Percentiles rank a stretch among this genome's conserved stretches.
Evolutionary conservation across 92 coral and sea anemone genomes (phyloP).

Genomic region (Virgularia gustaviana): DNA sequence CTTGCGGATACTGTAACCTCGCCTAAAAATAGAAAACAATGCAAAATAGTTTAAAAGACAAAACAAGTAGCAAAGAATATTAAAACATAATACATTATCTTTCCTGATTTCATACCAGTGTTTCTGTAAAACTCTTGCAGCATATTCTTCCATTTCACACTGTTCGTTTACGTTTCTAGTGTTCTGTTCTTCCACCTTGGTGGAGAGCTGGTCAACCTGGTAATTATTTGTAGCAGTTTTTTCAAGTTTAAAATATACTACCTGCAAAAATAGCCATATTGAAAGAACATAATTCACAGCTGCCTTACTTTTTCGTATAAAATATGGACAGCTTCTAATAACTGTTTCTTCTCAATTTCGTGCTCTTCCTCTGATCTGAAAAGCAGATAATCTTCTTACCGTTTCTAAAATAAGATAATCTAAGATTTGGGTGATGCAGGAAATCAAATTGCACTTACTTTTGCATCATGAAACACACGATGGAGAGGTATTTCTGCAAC

Average conservation of each 20-base stretch:
- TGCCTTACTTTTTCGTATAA: constrained; percentile 20
- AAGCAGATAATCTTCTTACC: too few species aligned
- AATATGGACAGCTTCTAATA: constrained; percentile 40
- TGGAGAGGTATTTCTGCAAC: constrained; percentile 28
- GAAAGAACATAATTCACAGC: background rate
- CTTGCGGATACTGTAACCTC: too few species aligned
- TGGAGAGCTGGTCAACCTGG: constrained; percentile 8
- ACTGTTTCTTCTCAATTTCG: constrained; percentile 40
- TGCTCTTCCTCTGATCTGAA: constrained; percentile 42
- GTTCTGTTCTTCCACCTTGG: constrained; percentile 11
- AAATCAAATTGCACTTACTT: constrained; percentile 11
- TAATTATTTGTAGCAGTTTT: background rate
- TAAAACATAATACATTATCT: too few species aligned
- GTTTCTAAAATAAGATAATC: too few species aligned
- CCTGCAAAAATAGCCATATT: background rate
- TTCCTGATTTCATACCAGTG: constrained; percentile 8
- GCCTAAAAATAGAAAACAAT: too few species aligned
- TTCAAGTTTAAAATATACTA: background rate
- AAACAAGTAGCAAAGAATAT: too few species aligned
- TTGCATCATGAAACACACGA: constrained; percentile 20
- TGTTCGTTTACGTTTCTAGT: background rate
- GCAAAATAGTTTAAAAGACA: too few species aligned
- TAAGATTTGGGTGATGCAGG: too few species aligned
- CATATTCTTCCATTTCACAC: background rate
- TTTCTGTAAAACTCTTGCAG: background rate